phyloP scores from a whole-genome alignment of 2,797 vertebrate species.

The Poecilia picta region DNA sequence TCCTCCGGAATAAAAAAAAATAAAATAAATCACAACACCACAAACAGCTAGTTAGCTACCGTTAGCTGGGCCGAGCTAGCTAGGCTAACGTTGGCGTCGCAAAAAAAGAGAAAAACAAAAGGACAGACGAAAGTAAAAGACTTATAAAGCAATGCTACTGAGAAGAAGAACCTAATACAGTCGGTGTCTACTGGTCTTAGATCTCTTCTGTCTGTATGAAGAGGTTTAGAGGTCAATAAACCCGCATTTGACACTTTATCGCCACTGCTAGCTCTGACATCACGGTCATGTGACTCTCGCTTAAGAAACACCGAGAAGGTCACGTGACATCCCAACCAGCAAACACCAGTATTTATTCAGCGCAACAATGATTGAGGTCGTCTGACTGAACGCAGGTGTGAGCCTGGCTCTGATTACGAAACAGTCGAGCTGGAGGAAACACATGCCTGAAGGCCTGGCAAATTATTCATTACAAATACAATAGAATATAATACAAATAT shows the following conservation, averaged over 20 bases:
- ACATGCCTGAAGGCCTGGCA: background rate
- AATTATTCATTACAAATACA: background rate
- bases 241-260: slow-evolving; percentile 16
- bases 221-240: background rate
- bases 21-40: slow-evolving; percentile 32
- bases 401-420: background rate
- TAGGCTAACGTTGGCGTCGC: slow-evolving; percentile 47
- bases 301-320: slow-evolving; percentile 61
- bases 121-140: background rate
- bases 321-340: slow-evolving; percentile 42
- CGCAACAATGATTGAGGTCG: background rate
- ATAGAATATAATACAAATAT: background rate
- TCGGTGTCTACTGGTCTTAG: background rate
- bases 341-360: background rate
- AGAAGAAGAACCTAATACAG: background rate
- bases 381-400: background rate
- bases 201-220: background rate
- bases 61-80: slow-evolving; percentile 26
- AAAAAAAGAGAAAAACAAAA: background rate
- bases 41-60: slow-evolving; percentile 28
- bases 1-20: background rate
- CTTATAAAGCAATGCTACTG: background rate
- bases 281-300: slow-evolving; percentile 61
- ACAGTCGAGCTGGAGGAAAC: background rate
- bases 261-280: slow-evolving; percentile 21